A percentile compares a stretch with the other conserved stretches of the same genome.
phyloP scores from a whole-genome alignment of 2,113 vertebrate genomes.

The Thalassarche chlororhynchos region DNA sequence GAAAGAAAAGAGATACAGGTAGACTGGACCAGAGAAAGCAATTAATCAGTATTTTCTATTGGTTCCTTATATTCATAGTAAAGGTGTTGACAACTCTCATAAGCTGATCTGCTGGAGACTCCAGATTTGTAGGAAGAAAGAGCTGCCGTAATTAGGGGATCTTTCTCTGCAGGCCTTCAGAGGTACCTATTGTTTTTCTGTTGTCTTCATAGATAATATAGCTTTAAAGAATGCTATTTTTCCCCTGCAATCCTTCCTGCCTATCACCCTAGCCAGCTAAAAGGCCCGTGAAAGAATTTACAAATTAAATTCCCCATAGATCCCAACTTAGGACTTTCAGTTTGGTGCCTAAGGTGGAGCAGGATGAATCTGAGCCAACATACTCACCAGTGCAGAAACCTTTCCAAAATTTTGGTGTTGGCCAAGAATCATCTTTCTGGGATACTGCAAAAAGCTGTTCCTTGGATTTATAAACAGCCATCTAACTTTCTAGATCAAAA shows the following conservation, averaged over 20 bases:
- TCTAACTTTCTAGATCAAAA: background rate
- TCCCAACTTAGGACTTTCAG: background rate
- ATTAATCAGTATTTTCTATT: background rate
- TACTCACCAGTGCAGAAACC: background rate
- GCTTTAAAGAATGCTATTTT: background rate
- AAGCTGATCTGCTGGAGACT: background rate
- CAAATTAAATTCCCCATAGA: background rate
- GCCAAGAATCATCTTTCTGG: background rate
- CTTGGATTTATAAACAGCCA: background rate
- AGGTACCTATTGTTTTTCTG: background rate
- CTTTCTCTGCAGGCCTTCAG: background rate
- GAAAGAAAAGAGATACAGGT: background rate
- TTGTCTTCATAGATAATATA: background rate
- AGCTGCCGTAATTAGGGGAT: background rate
- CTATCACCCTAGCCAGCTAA: background rate
- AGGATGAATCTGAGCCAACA: background rate
- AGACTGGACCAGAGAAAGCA: background rate
- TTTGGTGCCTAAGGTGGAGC: background rate
- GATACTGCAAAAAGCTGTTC: background rate
- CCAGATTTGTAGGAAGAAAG: background rate
- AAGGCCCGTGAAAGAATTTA: background rate
- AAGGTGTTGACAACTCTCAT: background rate
- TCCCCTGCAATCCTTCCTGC: background rate
- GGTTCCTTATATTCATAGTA: background rate
- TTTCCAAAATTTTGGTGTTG: background rate